These are phyloP conservation scores for Sebastes matsubarae DNA, from an alignment of 2,797 vertebrate species.

Conservation along the genomic window DNA sequence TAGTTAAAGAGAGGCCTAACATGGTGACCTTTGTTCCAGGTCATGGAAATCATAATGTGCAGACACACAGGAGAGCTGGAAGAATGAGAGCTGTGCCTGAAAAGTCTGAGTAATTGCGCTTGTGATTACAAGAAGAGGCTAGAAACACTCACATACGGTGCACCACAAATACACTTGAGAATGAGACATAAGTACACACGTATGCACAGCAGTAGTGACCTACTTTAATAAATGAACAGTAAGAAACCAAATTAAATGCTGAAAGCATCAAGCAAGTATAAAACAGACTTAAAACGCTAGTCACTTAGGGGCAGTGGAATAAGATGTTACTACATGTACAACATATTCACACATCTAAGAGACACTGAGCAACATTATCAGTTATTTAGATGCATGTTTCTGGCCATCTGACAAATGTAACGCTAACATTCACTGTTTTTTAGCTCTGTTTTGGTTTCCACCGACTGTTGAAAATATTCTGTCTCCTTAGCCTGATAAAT, in stretches of 20 bases:
- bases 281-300: neutral
- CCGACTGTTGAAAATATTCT: neutral
- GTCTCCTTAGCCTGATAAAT: neutral
- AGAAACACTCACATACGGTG: neutral
- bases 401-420: neutral
- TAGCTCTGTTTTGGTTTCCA: neutral
- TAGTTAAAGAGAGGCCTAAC: neutral
- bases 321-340: neutral
- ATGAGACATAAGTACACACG: neutral
- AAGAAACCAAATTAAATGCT: neutral
- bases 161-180: neutral
- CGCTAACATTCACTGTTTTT: neutral
- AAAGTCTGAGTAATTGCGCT: slow-evolving; percentile 17
- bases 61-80: slow-evolving; percentile 5
- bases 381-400: neutral
- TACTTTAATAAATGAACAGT: slow-evolving; percentile 19
- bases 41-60: slow-evolving; percentile 31
- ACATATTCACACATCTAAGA: neutral
- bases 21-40: neutral
- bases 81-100: slow-evolving; percentile 24
- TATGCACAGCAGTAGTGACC: slow-evolving; percentile 26
- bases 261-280: neutral
- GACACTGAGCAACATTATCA: neutral
- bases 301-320: neutral
- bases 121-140: slow-evolving; percentile 14